Conservation (phyloP, 1,140 invertebrate species). For the Drosophila arizonae region DNA sequence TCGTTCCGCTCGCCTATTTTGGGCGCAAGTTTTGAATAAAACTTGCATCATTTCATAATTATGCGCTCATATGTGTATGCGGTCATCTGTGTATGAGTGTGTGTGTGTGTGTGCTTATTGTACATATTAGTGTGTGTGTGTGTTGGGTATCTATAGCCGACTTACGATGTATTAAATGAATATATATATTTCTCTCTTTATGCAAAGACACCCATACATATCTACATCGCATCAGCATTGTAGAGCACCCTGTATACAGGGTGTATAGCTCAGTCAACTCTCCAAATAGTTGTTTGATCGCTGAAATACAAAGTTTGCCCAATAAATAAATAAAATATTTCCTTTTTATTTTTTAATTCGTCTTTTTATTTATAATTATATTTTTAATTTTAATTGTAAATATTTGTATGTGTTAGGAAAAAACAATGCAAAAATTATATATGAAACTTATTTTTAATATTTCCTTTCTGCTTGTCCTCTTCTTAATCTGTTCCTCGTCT, state of each 20-base stretch:
- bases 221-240: too few relatives aligned
- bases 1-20: constrained; percentile 14
- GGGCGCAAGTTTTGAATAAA: constrained; percentile 43
- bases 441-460: not conserved
- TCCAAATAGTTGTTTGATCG: too few relatives aligned
- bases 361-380: constrained; percentile 53
- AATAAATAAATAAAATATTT: not conserved
- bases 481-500: too few relatives aligned
- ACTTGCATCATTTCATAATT: constrained; percentile 56
- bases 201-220: too few relatives aligned
- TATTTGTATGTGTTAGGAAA: constrained; percentile 67
- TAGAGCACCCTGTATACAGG: too few relatives aligned
- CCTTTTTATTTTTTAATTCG: constrained; percentile 41
- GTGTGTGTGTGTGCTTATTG: not conserved
- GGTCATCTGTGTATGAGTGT: too few relatives aligned
- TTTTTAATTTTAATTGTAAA: constrained; percentile 13
- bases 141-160: constrained; percentile 15
- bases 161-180: too few relatives aligned
- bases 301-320: not conserved
- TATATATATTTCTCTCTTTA: too few relatives aligned
- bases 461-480: not conserved
- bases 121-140: constrained; percentile 4
- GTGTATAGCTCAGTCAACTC: too few relatives aligned
- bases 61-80: constrained; percentile 28
- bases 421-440: constrained; percentile 64